These are phyloP conservation scores for Gymnodraco acuticeps DNA, from an alignment of 2,797 vertebrate genomes.

Conservation along the genomic window DNA sequence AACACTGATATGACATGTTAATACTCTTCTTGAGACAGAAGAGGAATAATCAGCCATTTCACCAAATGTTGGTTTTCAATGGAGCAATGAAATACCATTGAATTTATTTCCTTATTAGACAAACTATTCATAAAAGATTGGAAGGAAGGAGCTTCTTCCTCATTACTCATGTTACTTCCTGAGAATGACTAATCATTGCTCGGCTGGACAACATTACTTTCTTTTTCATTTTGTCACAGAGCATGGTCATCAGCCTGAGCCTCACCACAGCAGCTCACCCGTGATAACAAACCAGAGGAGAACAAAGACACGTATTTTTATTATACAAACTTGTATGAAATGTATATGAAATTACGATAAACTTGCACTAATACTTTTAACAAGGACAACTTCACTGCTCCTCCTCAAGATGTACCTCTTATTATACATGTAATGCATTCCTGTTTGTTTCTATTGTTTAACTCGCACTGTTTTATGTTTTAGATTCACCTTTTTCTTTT, in stretches of 20 bases:
- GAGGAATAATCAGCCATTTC: neutral
- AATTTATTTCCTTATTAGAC: neutral
- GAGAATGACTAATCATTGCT: neutral
- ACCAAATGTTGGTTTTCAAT: neutral
- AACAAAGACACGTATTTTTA: neutral
- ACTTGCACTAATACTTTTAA: neutral
- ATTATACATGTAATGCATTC: no score
- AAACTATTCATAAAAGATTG: slow-evolving; percentile 21
- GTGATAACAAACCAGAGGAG: neutral
- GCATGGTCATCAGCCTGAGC: slow-evolving; percentile 17
- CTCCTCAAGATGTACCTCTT: no score
- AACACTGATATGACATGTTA: neutral
- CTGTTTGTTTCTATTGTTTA: no score
- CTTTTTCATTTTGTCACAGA: slow-evolving; percentile 21
- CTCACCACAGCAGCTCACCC: neutral
- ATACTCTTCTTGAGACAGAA: neutral
- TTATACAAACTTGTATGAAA: no score
- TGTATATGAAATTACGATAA: neutral
- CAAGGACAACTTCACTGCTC: no score
- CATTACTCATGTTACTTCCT: slow-evolving; percentile 37
- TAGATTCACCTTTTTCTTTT: no score
- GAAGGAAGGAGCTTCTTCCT: slow-evolving; percentile 40
- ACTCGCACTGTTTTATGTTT: no score
- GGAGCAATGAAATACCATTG: neutral
- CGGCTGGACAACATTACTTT: slow-evolving; percentile 3